phyloP scores from a whole-genome alignment of 2,797 vertebrate genomes.

The Sebastes nivosus region DNA sequence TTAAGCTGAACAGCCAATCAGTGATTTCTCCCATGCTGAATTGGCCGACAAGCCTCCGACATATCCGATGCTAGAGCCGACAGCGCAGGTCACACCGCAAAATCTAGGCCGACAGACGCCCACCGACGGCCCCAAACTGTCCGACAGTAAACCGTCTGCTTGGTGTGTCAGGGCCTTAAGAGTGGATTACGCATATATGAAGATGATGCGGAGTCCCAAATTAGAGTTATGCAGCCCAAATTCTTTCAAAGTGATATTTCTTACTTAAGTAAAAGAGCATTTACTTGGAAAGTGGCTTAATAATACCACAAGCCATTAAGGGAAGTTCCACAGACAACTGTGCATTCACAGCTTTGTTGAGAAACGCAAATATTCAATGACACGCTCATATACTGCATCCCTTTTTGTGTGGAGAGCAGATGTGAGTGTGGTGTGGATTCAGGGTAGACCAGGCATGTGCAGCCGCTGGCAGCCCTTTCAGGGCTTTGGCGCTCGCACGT shows the following conservation, averaged over 20 bases:
- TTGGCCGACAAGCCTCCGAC: too few species aligned
- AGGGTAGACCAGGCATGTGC: conserved; percentile 50
- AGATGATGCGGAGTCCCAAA: background rate
- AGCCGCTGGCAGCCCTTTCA: conserved; percentile 60
- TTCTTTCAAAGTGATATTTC: background rate
- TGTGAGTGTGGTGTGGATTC: conserved; percentile 49
- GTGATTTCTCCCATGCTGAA: too few species aligned
- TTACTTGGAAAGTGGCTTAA: background rate
- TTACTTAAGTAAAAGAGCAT: background rate
- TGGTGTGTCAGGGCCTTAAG: too few species aligned
- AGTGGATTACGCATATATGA: background rate
- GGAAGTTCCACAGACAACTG: conserved; percentile 13
- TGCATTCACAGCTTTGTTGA: conserved; percentile 23
- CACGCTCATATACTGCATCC: background rate
- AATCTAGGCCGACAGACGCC: too few species aligned
- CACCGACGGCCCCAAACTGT: too few species aligned
- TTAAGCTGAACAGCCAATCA: too few species aligned
- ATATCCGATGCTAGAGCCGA: too few species aligned
- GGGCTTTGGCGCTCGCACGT: conserved; percentile 61
- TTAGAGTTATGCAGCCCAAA: background rate
- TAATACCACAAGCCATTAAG: background rate
- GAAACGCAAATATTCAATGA: conserved; percentile 19
- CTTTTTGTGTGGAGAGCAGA: conserved; percentile 44
- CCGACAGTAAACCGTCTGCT: too few species aligned
- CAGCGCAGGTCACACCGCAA: too few species aligned